A percentile compares a stretch with the other conserved stretches of the same genome.
Evolutionary conservation across 1,140 invertebrate species (phyloP).

Genomic region (Saccostrea glomerata): DNA sequence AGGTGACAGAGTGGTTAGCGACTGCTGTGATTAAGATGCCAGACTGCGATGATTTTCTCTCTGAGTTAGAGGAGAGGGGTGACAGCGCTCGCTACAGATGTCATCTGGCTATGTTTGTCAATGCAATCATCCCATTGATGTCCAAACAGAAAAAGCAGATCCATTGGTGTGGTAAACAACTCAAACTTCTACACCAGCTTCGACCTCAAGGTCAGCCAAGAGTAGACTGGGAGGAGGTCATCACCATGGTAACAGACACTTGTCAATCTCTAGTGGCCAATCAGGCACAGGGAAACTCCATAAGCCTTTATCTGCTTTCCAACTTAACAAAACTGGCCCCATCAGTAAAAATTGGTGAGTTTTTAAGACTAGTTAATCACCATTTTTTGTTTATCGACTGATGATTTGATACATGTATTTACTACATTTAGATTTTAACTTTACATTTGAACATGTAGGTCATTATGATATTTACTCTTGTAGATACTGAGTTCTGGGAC

Average conservation of each 20-base stretch:
- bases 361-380: neutral
- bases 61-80: neutral
- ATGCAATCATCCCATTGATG: neutral
- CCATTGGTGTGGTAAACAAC: neutral
- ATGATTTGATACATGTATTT: neutral
- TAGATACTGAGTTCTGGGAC: neutral
- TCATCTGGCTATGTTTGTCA: neutral
- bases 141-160: neutral
- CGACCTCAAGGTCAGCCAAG: neutral
- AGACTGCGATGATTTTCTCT: neutral
- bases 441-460: neutral
- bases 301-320: neutral
- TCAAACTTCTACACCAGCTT: neutral
- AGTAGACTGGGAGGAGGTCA: neutral
- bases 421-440: neutral
- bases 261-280: neutral
- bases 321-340: neutral
- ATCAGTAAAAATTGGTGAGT: neutral
- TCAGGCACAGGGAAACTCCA: neutral
- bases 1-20: neutral
- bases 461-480: no score
- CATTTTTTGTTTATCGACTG: neutral
- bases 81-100: neutral
- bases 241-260: constrained; percentile 8
- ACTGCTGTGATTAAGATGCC: neutral